phyloP scores from a whole-genome alignment of 2,113 vertebrate species.

The Corynorhinus townsendii region DNA sequence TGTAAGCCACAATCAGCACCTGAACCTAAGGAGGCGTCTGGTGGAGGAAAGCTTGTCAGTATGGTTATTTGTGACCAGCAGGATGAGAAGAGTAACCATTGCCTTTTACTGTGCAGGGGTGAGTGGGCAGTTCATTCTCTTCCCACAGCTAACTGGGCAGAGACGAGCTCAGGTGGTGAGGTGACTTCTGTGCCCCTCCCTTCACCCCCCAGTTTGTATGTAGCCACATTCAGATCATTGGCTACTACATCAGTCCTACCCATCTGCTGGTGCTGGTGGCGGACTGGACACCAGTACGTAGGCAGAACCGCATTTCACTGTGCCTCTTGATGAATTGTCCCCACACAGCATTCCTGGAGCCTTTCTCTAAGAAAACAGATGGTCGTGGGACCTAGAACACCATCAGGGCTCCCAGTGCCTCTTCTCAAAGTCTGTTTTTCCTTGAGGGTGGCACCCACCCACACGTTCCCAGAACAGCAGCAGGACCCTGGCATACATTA shows the following conservation, averaged over 20 bases:
- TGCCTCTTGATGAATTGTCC: conserved; percentile 4
- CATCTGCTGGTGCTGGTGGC: background rate
- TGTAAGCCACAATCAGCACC: background rate
- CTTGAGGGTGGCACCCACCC: conserved; percentile 57
- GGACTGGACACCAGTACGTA: background rate
- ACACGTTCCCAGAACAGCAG: conserved; percentile 55
- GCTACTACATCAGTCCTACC: background rate
- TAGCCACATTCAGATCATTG: background rate
- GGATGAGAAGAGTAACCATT: background rate
- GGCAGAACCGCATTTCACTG: background rate
- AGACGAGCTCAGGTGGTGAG: background rate
- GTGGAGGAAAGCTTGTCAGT: background rate
- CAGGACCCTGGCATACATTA: conserved; percentile 8
- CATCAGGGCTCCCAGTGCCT: conserved; percentile 52
- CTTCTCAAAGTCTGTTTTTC: conserved; percentile 48
- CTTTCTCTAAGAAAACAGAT: conserved; percentile 55
- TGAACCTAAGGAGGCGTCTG: background rate
- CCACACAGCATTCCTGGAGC: background rate
- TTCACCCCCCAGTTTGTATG: background rate
- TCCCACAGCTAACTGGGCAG: background rate
- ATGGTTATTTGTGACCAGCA: background rate
- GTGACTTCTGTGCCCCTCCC: background rate
- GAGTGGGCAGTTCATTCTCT: background rate
- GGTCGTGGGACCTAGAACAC: conserved; percentile 48
- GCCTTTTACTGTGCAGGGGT: background rate